Evolutionary conservation across 2,888 invertebrate genomes (phyloP).

Genomic region (Perizoma flavofasciatum): DNA sequence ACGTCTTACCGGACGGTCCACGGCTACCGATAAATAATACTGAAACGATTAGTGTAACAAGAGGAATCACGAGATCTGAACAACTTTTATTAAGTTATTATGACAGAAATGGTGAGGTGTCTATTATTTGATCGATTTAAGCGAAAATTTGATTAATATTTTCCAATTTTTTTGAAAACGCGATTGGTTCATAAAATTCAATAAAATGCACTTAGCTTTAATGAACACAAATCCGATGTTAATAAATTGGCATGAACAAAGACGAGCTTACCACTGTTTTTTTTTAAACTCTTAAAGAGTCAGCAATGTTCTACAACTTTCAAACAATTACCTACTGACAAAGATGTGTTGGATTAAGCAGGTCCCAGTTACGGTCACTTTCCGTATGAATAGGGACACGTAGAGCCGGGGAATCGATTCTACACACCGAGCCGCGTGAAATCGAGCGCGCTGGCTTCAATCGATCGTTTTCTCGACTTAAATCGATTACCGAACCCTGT

Average conservation of each 20-base stretch:
- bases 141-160: background rate
- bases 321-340: background rate
- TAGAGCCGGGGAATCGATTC: constrained; percentile 69
- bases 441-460: constrained; percentile 70
- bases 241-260: too few relatives aligned
- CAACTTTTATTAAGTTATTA: constrained; percentile 60
- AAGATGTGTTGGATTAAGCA: constrained; percentile 17
- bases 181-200: too few relatives aligned
- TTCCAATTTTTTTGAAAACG: background rate
- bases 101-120: constrained; percentile 30
- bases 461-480: constrained; percentile 64
- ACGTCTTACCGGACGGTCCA: constrained; percentile 52
- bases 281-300: too few relatives aligned
- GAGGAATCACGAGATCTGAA: constrained; percentile 61
- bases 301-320: too few relatives aligned
- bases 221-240: too few relatives aligned
- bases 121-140: background rate
- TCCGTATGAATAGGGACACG: constrained; percentile 55
- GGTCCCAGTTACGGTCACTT: constrained; percentile 44
- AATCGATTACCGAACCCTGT: constrained; percentile 68
- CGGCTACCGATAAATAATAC: constrained; percentile 80
- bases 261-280: too few relatives aligned
- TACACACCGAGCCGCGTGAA: constrained; percentile 73
- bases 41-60: constrained; percentile 74
- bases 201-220: too few relatives aligned